Percentiles rank a stretch among this genome's conserved stretches.
Conservation (phyloP, 2,797 vertebrate species). For the Poeciliopsis paucimaculata region DNA sequence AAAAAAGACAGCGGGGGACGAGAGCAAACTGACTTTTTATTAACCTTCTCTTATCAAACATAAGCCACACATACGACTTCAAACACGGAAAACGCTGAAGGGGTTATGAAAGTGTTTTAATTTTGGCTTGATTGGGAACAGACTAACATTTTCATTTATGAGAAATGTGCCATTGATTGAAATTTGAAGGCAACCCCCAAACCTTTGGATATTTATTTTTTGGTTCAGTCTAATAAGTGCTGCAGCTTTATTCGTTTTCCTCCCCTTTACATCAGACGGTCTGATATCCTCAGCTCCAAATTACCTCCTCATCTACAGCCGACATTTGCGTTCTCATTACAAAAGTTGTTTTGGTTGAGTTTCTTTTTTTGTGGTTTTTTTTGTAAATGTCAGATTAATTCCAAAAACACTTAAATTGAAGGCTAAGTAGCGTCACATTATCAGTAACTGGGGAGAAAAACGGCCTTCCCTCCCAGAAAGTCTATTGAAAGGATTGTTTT, state of each 20-base stretch:
- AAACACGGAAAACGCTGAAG: constrained; percentile 12
- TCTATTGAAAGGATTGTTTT: neutral
- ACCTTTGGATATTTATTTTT: constrained; percentile 65
- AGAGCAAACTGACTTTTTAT: constrained; percentile 35
- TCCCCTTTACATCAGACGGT: constrained; percentile 43
- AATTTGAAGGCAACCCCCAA: constrained; percentile 52
- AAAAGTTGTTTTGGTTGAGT: neutral
- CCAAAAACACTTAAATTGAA: neutral
- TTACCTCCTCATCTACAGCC: constrained; percentile 23
- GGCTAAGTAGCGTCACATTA: neutral
- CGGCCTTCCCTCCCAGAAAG: neutral
- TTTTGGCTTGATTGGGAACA: constrained; percentile 12
- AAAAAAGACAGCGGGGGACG: constrained; percentile 15
- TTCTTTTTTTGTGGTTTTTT: too few species aligned
- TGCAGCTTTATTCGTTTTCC: constrained; percentile 58
- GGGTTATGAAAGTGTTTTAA: constrained; percentile 17
- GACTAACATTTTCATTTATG: constrained; percentile 24
- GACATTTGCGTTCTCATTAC: neutral
- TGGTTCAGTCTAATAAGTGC: constrained; percentile 56
- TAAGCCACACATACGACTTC: constrained; percentile 1
- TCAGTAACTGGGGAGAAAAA: neutral
- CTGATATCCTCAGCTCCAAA: constrained; percentile 36
- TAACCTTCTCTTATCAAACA: constrained; percentile 36
- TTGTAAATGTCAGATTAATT: neutral
- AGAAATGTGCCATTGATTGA: constrained; percentile 72